These are phyloP conservation scores for Coleophora flavipennella DNA, from an alignment of 2,888 invertebrate species.

Conservation along the genomic window DNA sequence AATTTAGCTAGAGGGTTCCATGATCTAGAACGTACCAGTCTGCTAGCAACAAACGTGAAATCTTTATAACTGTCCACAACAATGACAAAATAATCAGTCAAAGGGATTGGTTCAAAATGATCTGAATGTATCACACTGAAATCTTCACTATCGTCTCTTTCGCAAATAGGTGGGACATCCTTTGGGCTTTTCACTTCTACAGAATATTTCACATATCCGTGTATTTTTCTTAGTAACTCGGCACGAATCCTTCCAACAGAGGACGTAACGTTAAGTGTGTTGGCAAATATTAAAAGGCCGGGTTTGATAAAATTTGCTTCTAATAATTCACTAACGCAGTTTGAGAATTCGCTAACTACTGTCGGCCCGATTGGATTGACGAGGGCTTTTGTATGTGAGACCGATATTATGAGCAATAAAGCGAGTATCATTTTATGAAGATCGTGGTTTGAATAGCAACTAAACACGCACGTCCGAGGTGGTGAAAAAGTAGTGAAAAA, in stretches of 20 bases:
- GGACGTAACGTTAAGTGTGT: slow-evolving; percentile 30
- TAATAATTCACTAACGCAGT: slow-evolving; percentile 35
- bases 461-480: no score
- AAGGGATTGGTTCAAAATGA: slow-evolving; percentile 24
- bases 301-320: slow-evolving; percentile 32
- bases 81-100: slow-evolving; percentile 43
- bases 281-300: slow-evolving; percentile 39
- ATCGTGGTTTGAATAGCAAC: no score
- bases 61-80: slow-evolving; percentile 38
- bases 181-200: slow-evolving; percentile 33
- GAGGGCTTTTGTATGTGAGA: slow-evolving; percentile 14
- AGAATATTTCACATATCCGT: slow-evolving; percentile 25
- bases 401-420: slow-evolving; percentile 3
- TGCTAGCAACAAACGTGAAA: slow-evolving; percentile 33
- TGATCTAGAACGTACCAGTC: slow-evolving; percentile 35
- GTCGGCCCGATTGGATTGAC: slow-evolving; percentile 41
- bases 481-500: no score
- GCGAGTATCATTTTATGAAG: no score
- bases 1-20: slow-evolving; percentile 57
- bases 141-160: slow-evolving; percentile 15
- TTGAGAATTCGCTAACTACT: slow-evolving; percentile 34
- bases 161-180: slow-evolving; percentile 28
- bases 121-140: slow-evolving; percentile 27
- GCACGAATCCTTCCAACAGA: slow-evolving; percentile 31
- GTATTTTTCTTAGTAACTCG: slow-evolving; percentile 30